phyloP scores from a whole-genome alignment of 2,888 invertebrate species.

The Drosophila tanythrix region DNA sequence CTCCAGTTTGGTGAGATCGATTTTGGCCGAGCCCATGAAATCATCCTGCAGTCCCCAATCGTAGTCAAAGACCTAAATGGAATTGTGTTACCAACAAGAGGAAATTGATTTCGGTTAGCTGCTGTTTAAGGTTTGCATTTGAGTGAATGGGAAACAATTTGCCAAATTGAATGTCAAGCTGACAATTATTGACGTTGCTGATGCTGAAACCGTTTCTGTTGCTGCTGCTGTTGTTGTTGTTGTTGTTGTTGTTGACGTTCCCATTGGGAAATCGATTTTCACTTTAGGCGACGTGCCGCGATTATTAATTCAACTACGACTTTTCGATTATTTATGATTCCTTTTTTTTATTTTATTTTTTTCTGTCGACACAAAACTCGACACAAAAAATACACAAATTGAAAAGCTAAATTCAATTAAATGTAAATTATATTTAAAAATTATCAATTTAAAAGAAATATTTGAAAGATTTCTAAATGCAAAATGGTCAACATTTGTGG shows the following conservation, averaged over 20 bases:
- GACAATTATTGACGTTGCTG: slow-evolving; percentile 24
- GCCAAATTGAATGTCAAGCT: slow-evolving; percentile 49
- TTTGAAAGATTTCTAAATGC: no score
- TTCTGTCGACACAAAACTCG: no score
- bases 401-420: no score
- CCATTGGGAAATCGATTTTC: slow-evolving; percentile 10
- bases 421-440: no score
- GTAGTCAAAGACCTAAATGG: slow-evolving; percentile 94
- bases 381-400: no score
- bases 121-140: background rate
- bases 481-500: no score
- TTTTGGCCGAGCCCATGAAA: slow-evolving; percentile 96
- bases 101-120: slow-evolving; percentile 42
- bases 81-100: slow-evolving; percentile 12
- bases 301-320: background rate
- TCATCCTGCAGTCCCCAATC: slow-evolving; percentile 99
- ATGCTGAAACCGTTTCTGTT: background rate
- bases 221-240: slow-evolving; percentile 1
- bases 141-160: slow-evolving; percentile 35
- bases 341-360: background rate
- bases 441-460: no score
- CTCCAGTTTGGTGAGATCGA: slow-evolving; percentile 94
- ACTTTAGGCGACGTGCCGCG: slow-evolving; percentile 4
- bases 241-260: slow-evolving; percentile 8
- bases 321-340: background rate